Percentiles rank a stretch among this genome's conserved stretches.
Conservation (phyloP, 1,140 invertebrate species). For the Agrypnia vestita region DNA sequence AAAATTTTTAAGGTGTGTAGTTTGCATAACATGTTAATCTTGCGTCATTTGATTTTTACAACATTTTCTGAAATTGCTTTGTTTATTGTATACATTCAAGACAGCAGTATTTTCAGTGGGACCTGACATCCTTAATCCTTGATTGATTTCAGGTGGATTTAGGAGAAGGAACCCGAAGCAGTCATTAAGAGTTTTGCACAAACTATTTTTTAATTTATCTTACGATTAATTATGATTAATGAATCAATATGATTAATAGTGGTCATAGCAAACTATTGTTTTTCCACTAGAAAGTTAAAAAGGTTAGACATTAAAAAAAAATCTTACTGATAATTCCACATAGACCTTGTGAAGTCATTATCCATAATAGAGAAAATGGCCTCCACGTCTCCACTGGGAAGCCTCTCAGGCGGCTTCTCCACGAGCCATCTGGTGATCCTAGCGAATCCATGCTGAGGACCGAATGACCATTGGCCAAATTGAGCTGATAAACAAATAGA, state of each 20-base stretch:
- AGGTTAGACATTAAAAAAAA: not conserved
- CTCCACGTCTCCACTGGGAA: slow-evolving; percentile 91
- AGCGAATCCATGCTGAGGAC: slow-evolving; percentile 96
- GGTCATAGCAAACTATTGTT: not conserved
- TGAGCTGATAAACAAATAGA: slow-evolving; percentile 79
- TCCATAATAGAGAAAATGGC: slow-evolving; percentile 93
- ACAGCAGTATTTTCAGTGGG: no score
- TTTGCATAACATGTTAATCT: not conserved
- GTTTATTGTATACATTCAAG: no score
- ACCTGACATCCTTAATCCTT: no score
- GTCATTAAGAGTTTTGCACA: not conserved
- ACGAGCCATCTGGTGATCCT: slow-evolving; percentile 92
- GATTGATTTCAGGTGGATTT: no score
- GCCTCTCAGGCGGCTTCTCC: slow-evolving; percentile 88
- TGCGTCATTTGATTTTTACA: no score
- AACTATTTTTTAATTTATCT: no score
- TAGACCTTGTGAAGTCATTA: slow-evolving; percentile 91
- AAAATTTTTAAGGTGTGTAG: not conserved
- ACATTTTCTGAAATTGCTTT: no score
- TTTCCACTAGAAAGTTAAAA: not conserved
- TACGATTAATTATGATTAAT: no score
- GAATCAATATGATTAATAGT: no score
- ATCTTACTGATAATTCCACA: slow-evolving; percentile 93
- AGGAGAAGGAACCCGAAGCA: not conserved
- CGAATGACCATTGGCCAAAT: slow-evolving; percentile 94